Evolutionary conservation across 1,140 invertebrate genomes (phyloP).

Genomic region (Oscheius sp.): DNA sequence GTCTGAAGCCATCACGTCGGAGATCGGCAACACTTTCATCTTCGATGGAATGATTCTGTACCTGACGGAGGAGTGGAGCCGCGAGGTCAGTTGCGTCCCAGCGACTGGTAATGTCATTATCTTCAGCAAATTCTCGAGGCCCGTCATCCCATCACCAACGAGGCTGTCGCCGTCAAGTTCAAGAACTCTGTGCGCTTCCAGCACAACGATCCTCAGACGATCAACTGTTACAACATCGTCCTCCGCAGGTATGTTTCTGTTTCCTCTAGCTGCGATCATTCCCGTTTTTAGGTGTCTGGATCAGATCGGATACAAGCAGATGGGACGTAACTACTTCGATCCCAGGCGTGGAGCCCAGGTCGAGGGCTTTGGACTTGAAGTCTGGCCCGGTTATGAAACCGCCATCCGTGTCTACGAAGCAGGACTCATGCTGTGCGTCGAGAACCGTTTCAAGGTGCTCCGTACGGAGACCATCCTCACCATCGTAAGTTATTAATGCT

Average conservation of each 20-base stretch:
- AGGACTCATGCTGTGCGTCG: slow-evolving; percentile 31
- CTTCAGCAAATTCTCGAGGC: slow-evolving; percentile 14
- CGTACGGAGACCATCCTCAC: slow-evolving; percentile 7
- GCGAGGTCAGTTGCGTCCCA: neutral
- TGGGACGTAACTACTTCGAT: slow-evolving; percentile 33
- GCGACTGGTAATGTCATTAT: neutral
- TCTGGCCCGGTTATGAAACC: slow-evolving; percentile 28
- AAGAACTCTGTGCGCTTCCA: slow-evolving; percentile 22
- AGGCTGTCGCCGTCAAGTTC: neutral
- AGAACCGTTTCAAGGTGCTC: slow-evolving; percentile 36
- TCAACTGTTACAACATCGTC: slow-evolving; percentile 38
- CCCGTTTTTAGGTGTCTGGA: slow-evolving; percentile 17
- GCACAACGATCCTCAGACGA: slow-evolving; percentile 31
- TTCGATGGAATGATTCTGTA: slow-evolving; percentile 37
- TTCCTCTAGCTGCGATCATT: neutral
- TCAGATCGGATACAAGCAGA: slow-evolving; percentile 13
- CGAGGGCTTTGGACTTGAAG: neutral
- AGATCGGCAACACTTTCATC: neutral
- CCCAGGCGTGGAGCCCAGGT: neutral
- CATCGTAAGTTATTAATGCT: no score
- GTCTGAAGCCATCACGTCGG: neutral
- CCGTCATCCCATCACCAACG: slow-evolving; percentile 7
- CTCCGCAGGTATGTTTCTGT: slow-evolving; percentile 3
- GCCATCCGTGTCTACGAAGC: slow-evolving; percentile 33
- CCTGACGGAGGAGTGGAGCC: slow-evolving; percentile 3